Evolutionary conservation across 2,113 vertebrate species (phyloP).

Genomic region (Aleadryas rufinucha): DNA sequence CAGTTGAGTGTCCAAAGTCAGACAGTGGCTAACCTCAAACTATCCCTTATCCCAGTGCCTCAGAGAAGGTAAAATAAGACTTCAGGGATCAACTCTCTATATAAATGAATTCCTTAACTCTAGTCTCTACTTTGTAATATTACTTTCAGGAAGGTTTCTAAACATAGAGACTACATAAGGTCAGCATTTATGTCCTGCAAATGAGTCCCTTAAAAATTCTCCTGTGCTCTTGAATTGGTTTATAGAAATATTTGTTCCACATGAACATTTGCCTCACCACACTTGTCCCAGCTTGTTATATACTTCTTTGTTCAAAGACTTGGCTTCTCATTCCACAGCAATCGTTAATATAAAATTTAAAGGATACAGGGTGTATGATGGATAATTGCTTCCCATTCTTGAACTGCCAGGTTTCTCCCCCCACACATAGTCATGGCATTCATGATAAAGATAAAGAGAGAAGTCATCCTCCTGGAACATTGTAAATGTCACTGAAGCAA

Average conservation of each 20-base stretch:
- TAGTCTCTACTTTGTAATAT: not conserved
- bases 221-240: conserved; percentile 48
- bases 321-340: conserved; percentile 37
- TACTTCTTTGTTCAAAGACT: conserved; percentile 62
- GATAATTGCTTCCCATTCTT: conserved; percentile 27
- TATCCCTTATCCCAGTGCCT: not conserved
- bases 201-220: conserved; percentile 44
- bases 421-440: not conserved
- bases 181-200: conserved; percentile 46
- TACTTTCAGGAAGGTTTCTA: not conserved
- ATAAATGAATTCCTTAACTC: not conserved
- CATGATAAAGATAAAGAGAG: not conserved
- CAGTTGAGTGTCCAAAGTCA: not conserved
- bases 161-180: conserved; percentile 30
- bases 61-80: not conserved
- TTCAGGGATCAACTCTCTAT: not conserved
- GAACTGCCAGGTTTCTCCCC: not conserved
- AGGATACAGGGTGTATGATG: conserved; percentile 3
- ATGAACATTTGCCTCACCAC: conserved; percentile 58
- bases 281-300: conserved; percentile 56
- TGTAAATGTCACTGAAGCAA: not conserved
- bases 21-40: not conserved
- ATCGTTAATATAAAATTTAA: conserved; percentile 45
- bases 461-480: not conserved
- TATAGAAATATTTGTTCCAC: conserved; percentile 60